A percentile compares a stretch with the other conserved stretches of the same genome.
Conservation (phyloP, 1,140 invertebrate species). For the Trichomalopsis sarcophagae region DNA sequence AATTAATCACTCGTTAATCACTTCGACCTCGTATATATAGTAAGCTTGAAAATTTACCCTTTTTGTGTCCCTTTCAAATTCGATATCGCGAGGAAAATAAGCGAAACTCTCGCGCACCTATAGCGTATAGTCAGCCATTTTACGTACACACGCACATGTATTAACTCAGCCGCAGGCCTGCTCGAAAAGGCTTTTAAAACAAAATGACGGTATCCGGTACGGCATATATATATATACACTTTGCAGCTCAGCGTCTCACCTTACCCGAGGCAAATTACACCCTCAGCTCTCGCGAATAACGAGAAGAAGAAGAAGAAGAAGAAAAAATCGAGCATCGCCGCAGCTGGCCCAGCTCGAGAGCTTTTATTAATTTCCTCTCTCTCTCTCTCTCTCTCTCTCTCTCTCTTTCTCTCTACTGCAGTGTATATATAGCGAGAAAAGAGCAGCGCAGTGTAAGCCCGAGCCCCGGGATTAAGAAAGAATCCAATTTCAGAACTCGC, state of each 20-base stretch:
- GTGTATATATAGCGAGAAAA: neutral
- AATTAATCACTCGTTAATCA: no score
- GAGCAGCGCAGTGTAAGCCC: constrained; percentile 10
- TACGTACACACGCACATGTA: no score
- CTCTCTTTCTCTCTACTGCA: no score
- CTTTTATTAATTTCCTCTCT: neutral
- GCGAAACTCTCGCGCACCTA: no score
- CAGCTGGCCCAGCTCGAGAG: neutral
- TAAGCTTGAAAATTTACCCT: no score
- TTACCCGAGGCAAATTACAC: constrained; percentile 4
- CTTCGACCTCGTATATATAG: no score
- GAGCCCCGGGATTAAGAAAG: constrained; percentile 34
- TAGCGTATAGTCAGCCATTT: no score
- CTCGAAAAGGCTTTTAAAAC: neutral
- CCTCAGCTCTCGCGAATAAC: neutral
- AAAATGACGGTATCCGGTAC: neutral
- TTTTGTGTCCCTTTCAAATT: no score
- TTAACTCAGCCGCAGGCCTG: no score
- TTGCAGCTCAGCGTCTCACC: neutral
- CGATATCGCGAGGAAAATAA: no score
- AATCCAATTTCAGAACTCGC: constrained; percentile 46
- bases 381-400: no score
- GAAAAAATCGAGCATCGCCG: neutral
- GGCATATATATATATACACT: neutral
- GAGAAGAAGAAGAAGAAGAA: neutral